These are phyloP conservation scores for Orthosia gothica DNA, from an alignment of 2,888 invertebrate species.

Conservation along the genomic window DNA sequence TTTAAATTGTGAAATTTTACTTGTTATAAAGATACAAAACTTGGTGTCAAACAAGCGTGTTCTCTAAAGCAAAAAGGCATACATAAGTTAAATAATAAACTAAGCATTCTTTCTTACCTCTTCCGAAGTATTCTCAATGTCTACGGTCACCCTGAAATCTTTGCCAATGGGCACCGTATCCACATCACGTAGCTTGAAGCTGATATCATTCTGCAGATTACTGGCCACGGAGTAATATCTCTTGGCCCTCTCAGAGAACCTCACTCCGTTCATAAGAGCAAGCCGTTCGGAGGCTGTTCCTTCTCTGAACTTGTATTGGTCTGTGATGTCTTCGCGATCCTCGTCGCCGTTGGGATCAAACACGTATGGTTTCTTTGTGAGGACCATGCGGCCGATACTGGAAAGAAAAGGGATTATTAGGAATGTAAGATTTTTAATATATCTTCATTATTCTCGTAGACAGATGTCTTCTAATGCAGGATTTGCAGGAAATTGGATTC, in stretches of 20 bases:
- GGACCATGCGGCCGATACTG: constrained; percentile 94
- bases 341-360: constrained; percentile 94
- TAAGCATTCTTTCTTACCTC: constrained; percentile 76
- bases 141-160: constrained; percentile 93
- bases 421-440: too few relatives aligned
- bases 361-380: constrained; percentile 94
- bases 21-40: too few relatives aligned
- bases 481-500: too few relatives aligned
- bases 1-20: too few relatives aligned
- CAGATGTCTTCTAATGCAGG: not conserved
- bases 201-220: constrained; percentile 91
- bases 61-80: not conserved
- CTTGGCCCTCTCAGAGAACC: constrained; percentile 93
- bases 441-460: too few relatives aligned
- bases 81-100: not conserved
- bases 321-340: constrained; percentile 94
- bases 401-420: constrained; percentile 6
- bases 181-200: constrained; percentile 93
- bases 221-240: constrained; percentile 92
- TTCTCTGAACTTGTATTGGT: constrained; percentile 94
- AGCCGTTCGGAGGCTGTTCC: constrained; percentile 94
- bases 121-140: constrained; percentile 92
- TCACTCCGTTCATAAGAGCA: constrained; percentile 94
- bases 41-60: too few relatives aligned
- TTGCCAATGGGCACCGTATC: constrained; percentile 94